A percentile compares a stretch with the other conserved stretches of the same genome.
Conservation (phyloP, 2,113 vertebrate genomes). For the Laterallus jamaicensis region DNA sequence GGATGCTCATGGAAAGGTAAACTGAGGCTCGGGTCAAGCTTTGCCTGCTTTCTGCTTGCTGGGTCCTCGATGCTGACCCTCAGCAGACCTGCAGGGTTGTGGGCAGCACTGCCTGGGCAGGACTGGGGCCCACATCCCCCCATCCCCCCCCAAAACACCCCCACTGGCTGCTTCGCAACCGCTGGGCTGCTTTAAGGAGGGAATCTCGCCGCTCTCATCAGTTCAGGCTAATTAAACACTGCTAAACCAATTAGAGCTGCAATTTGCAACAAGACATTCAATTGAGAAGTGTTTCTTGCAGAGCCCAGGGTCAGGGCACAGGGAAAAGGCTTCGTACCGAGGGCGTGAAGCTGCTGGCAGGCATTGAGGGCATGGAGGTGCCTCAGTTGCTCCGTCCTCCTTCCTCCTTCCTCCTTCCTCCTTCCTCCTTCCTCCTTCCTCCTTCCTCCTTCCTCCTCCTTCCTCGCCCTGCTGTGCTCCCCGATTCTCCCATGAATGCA, state of each 20-base stretch:
- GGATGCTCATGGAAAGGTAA: no score
- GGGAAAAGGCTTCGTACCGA: neutral
- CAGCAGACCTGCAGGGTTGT: no score
- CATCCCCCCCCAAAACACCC: no score
- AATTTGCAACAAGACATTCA: constrained; percentile 48
- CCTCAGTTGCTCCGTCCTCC: neutral
- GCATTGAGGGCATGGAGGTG: neutral
- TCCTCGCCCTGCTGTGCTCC: neutral
- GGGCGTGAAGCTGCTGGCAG: neutral
- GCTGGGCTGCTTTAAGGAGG: constrained; percentile 34
- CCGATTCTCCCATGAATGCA: fast-evolving
- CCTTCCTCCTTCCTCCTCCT: neutral
- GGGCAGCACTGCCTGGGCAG: no score
- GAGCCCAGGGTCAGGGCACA: constrained; percentile 36
- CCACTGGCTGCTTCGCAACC: neutral
- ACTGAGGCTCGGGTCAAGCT: no score
- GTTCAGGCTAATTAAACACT: constrained; percentile 62
- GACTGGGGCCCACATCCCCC: neutral
- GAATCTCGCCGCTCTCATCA: constrained; percentile 43
- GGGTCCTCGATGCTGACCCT: no score
- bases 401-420: no score
- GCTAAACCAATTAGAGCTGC: constrained; percentile 62
- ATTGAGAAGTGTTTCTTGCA: neutral
- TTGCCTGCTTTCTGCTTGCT: no score
- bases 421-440: no score